Evolutionary conservation across 2,797 vertebrate genomes (phyloP).

Genomic region (Protonibea diacanthus): DNA sequence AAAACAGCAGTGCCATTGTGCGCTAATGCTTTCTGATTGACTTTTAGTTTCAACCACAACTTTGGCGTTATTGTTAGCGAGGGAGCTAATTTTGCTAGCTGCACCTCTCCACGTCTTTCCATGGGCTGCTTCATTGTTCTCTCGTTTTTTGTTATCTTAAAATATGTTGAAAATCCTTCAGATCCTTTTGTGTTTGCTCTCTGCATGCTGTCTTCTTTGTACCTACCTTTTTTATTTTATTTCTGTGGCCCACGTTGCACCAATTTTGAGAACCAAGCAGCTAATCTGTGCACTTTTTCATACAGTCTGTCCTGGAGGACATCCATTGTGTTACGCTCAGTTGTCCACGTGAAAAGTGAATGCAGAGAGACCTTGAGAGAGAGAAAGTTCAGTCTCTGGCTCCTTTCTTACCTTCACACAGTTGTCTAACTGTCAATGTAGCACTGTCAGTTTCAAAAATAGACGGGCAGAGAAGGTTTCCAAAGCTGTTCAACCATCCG

Average conservation of each 20-base stretch:
- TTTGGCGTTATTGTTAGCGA: not conserved
- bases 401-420: not conserved
- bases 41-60: too few species aligned
- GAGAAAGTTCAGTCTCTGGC: not conserved
- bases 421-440: not conserved
- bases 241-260: too few species aligned
- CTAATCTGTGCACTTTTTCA: not conserved
- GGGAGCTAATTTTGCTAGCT: not conserved
- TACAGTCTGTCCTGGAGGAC: not conserved
- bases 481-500: not conserved
- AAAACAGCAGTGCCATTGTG: too few species aligned
- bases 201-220: too few species aligned
- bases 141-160: too few species aligned
- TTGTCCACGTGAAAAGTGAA: not conserved
- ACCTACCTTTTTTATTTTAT: too few species aligned
- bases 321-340: not conserved
- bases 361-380: not conserved
- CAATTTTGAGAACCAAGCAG: too few species aligned
- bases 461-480: not conserved
- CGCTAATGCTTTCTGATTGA: not conserved
- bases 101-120: not conserved
- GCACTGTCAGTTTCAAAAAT: not conserved
- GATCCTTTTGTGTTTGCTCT: not conserved
- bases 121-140: not conserved
- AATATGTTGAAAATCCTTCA: not conserved